Conservation (phyloP, 2,888 invertebrate genomes). For the Campopleginae sp. region DNA sequence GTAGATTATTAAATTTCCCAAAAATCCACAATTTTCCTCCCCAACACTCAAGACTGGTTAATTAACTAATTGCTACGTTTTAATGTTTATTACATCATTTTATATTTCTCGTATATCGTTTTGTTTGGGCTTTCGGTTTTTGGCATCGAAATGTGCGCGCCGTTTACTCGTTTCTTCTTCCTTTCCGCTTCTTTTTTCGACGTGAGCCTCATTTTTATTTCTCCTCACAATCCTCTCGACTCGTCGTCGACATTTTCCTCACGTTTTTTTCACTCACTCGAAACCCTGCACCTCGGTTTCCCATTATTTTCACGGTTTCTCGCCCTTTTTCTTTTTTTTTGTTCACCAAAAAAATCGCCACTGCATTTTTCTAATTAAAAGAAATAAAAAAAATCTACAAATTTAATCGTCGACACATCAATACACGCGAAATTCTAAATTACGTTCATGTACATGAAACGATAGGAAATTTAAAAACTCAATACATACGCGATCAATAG, state of each 20-base stretch:
- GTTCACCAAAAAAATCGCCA: neutral
- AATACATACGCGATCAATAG: neutral
- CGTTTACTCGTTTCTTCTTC: conserved; percentile 56
- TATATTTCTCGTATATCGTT: conserved; percentile 22
- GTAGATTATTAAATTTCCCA: conserved; percentile 72
- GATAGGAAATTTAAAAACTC: conserved; percentile 70
- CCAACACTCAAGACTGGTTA: conserved; percentile 80
- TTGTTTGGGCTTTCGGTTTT: conserved; percentile 27
- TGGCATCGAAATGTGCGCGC: conserved; percentile 31
- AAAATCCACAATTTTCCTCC: conserved; percentile 32
- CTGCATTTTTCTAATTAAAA: neutral
- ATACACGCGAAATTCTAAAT: conserved; percentile 77
- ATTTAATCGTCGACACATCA: conserved; percentile 16
- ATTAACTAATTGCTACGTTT: conserved; percentile 77
- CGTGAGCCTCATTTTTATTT: neutral
- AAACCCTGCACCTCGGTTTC: conserved; percentile 1
- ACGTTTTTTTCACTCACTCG: conserved; percentile 21
- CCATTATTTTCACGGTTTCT: conserved; percentile 20
- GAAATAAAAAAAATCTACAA: conserved; percentile 37
- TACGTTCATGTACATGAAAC: conserved; percentile 73
- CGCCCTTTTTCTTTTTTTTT: conserved; percentile 5
- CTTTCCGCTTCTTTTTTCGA: conserved; percentile 43
- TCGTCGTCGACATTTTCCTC: neutral
- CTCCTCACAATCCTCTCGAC: neutral
- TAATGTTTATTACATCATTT: conserved; percentile 64